These are phyloP conservation scores for Siniperca scherzeri DNA, from an alignment of 2,797 vertebrate species.

Conservation along the genomic window DNA sequence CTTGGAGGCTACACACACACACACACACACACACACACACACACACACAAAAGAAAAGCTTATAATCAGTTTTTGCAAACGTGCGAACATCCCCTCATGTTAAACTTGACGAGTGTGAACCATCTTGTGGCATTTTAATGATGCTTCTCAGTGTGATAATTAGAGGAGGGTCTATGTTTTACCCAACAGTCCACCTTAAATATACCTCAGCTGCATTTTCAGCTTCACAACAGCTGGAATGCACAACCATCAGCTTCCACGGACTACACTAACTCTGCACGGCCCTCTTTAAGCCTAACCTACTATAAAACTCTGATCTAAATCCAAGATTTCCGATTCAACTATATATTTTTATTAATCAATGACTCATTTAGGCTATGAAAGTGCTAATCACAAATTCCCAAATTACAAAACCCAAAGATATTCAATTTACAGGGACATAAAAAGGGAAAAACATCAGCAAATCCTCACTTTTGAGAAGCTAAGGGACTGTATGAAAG, in stretches of 20 bases:
- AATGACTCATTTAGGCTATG: too few relatives aligned
- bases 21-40: constrained; percentile 36
- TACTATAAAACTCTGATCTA: background rate
- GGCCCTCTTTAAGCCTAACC: background rate
- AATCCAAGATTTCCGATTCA: background rate
- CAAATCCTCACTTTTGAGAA: too few relatives aligned
- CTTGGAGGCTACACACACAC: constrained; percentile 88
- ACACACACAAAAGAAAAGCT: constrained; percentile 23
- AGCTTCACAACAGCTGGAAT: constrained; percentile 27
- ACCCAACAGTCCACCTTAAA: background rate
- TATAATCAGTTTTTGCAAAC: constrained; percentile 15
- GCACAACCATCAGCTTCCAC: background rate
- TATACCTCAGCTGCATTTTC: constrained; percentile 13
- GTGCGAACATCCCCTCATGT: constrained; percentile 4
- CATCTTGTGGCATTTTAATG: constrained; percentile 33
- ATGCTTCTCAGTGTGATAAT: constrained; percentile 35
- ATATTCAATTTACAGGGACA: background rate
- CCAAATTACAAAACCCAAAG: background rate
- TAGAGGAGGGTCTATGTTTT: constrained; percentile 39
- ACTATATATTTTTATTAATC: too few relatives aligned
- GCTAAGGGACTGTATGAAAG: too few relatives aligned
- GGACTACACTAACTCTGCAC: background rate
- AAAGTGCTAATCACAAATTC: background rate
- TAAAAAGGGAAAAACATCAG: background rate
- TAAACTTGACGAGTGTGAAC: background rate